Base-by-base conservation (phyloP, 2,888 invertebrate species). In the Limnephilus rhombicus region DNA sequence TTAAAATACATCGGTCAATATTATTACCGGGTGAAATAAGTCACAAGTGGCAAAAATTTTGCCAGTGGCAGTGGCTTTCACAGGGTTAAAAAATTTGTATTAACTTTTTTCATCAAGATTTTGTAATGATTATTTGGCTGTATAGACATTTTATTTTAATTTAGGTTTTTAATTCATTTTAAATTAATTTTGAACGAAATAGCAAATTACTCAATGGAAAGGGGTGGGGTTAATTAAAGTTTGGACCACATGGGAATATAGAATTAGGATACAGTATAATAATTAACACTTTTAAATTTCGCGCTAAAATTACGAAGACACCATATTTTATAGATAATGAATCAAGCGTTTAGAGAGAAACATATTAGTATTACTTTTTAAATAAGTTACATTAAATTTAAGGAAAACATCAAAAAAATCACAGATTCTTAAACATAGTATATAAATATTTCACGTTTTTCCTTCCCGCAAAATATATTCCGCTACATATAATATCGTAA, bases 281-380 rank as follows among this genome's bases (percentile, higher is more conserved):
- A 31, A 34, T 83, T 83, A 83, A 83, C 83, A 31, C 37, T 83
- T 68, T 83, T 83, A 83, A 83, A 83, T 83, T 37, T 83, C 83
- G 34, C 83, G 18, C 31, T 83, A 83, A 31, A 83, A 83, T 83
- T 83, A 83, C 83, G 83, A 83, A 83, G 83, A 83, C 83, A 83
- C 83, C 83, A 83, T 83, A 83, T 83, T 83, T 31, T 83, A 83
- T 83, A 83, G 37, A 83, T 83, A 83, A 83, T 31, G 31, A 83
- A 31, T 83, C 83, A 34, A 83, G 83, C 83, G 83, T 83, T 83
- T 83, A 83, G 2, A 34, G 34, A 34, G 37, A 83, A 83, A 18
- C 18, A 34, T 83, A 83, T 31, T 82, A 82, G 0, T 81, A 83
- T 31, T 18, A 41, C 41, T 83, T 83, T 31, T n/a, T 9, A 15